Evolutionary conservation across 2,113 vertebrate genomes (phyloP), one percentile per base, ranked within the genome.

Genomic region (Phrynosoma platyrhinos): DNA sequence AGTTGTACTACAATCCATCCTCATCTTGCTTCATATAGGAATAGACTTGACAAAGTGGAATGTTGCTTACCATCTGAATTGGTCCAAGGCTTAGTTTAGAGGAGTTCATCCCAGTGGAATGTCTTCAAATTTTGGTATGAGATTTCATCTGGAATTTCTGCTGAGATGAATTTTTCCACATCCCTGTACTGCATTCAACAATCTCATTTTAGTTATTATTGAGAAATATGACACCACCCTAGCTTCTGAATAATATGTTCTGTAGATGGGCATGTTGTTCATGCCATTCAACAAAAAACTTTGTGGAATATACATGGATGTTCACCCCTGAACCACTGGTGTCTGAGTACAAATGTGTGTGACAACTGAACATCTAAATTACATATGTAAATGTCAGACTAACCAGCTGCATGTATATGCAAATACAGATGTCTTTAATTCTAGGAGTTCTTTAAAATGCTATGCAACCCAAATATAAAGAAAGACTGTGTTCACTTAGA

Each of bases 351-450:
- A 69, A 30, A 58, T 86, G 79, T 82, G 32, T 52, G 77, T 64
- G 76, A 81, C n/a, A 82, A 58, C 66, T 81, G 78, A 85, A 81
- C 78, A 85, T 81, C 77, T 85, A 75, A 81, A 75, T 89, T 85
- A 89, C 78, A 85, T 85, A 69, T 85, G 69, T 89, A 85, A 89
- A 89, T 85, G 40, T 83, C 80, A 88, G 74, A 69, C 47, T 40
- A 78, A 69, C 58, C 87, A 88, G 81, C 87, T 88, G 87, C 74
- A 5, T 88, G 42, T 83, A 53, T 88, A 88, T 88, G 62, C 87
- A 88, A 83, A 88, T 88, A 83, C 87, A 88, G 87, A 88, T 88
- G 81, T 83, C 72, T 88, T 88, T 88, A 78, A 88, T 88, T 78
- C 47, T 30, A 53, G 40, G 71, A 75, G 82, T 83, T 88, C 53